Conservation (phyloP, 2,888 invertebrate species). For the Chrysotoxum bicinctum region DNA sequence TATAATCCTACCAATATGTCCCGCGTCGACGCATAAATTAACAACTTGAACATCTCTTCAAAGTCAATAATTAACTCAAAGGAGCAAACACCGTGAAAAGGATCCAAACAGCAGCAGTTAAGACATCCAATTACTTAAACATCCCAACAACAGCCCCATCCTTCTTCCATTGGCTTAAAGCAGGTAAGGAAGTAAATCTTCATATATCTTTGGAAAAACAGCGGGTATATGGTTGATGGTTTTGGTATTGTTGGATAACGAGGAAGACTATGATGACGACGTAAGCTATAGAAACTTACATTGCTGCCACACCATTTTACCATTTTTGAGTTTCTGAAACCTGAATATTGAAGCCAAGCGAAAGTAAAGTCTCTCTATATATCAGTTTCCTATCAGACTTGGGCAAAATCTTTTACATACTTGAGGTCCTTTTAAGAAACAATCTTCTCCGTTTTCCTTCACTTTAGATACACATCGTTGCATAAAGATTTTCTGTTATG, state of each 20-base stretch:
- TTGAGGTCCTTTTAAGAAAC: slow-evolving; percentile 49
- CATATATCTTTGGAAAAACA: slow-evolving; percentile 16
- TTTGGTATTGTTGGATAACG: slow-evolving; percentile 9
- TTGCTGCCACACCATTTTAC: neutral
- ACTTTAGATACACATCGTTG: slow-evolving; percentile 18
- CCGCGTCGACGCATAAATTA: slow-evolving; percentile 50
- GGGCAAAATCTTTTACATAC: slow-evolving; percentile 37
- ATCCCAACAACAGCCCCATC: neutral
- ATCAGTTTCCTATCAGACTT: slow-evolving; percentile 79
- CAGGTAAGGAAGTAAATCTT: slow-evolving; percentile 49
- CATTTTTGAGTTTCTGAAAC: neutral
- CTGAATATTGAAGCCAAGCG: slow-evolving; percentile 27
- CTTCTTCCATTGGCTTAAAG: neutral
- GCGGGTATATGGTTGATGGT: neutral
- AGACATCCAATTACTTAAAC: slow-evolving; percentile 32
- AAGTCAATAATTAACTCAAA: slow-evolving; percentile 64
- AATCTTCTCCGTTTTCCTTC: slow-evolving; percentile 9
- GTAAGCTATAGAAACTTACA: neutral
- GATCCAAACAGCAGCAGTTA: slow-evolving; percentile 38
- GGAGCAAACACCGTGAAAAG: slow-evolving; percentile 52
- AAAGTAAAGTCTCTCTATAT: slow-evolving; percentile 76
- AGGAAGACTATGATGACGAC: neutral
- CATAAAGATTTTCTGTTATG: neutral
- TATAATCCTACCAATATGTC: slow-evolving; percentile 17
- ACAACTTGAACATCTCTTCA: slow-evolving; percentile 46